Conservation (phyloP, 2,888 invertebrate species). For the Pimpla rufipes region DNA sequence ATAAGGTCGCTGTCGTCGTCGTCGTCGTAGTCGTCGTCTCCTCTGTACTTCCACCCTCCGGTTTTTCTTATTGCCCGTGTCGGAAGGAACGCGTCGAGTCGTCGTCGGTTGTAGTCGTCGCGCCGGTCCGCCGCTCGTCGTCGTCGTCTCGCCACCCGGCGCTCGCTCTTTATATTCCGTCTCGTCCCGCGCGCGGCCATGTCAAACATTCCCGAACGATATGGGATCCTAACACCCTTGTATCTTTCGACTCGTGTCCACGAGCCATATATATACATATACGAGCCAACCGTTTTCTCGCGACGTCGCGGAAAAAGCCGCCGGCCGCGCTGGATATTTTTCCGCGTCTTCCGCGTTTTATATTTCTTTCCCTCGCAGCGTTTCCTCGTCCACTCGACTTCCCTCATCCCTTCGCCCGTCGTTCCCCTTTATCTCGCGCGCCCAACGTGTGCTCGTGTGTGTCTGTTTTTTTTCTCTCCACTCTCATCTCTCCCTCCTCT, state of each 20-base stretch:
- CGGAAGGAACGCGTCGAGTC: conserved; percentile 2
- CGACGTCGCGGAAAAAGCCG: no score
- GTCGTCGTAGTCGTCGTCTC: no score
- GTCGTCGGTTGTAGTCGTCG: conserved; percentile 18
- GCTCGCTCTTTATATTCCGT: conserved; percentile 48
- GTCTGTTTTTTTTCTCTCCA: neutral
- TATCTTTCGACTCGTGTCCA: conserved; percentile 34
- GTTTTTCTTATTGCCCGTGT: conserved; percentile 47
- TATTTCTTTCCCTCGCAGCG: conserved; percentile 44
- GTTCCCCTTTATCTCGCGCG: conserved; percentile 55
- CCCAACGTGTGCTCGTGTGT: no score
- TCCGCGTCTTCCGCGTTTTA: conserved; percentile 27
- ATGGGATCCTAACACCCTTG: conserved; percentile 56
- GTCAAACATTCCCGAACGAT: conserved; percentile 60
- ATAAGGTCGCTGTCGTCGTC: neutral
- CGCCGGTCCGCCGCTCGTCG: no score
- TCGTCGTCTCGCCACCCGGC: conserved; percentile 40
- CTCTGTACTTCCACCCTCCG: conserved; percentile 11
- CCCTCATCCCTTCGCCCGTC: conserved; percentile 31
- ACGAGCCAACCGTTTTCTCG: no score
- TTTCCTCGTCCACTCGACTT: conserved; percentile 53
- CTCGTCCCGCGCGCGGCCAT: conserved; percentile 50
- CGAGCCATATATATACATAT: no score
- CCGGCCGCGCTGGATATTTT: conserved; percentile 23
- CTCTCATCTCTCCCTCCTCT: conserved; percentile 1